Base-by-base conservation (phyloP, 2,888 invertebrate genomes). In the Microlaimidae sp. region DNA sequence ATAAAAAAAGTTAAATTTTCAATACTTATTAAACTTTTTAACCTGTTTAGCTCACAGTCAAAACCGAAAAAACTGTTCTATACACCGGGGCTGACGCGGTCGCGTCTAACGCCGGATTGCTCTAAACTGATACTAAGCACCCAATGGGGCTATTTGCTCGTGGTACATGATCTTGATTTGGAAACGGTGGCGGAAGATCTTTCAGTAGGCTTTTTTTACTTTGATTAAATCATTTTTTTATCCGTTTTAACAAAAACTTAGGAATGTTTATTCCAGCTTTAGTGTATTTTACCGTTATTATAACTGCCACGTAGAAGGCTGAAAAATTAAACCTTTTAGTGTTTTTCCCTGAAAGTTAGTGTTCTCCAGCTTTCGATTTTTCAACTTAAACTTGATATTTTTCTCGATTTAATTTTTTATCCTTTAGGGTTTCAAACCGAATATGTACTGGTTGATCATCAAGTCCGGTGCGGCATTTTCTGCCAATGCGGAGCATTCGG, bases 91-190 rank as follows among this genome's bases (percentile, higher is more conserved):
- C 70, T 87, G 62, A 86, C 87, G 85, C 76, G 92, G 52, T 88
- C 86, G 63, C 80, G 85, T 55, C 75, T 92, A 60, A 82, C 84
- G 3, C 86, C 88, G 0, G 85, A 88, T 66, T 82, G 82, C 1
- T 79, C 78, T 43, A 87, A 89, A 74, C 81, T 92, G 78, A 78
- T 92, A 23, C 81, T 92, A 70, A 85, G 87, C 60, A 89, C 89
- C 0, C 85, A 87, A 1, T 82, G 83, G 27, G 92, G 90, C 5
- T 83, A 86, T 68, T 78, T 92, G 52, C 82, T 92, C 65, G 79
- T 90, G 38, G 81, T 92, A 58, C 89, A 90, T 69, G 80, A 90
- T 70, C 77, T 92, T 56, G 82, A 88, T 72, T 76, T 92, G 57
- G 77, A 79, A 29, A 83, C 82, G 2, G 73, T 92, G 62, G 79